Evolutionary conservation across 1,140 invertebrate species (phyloP).

Genomic region (Drosophila orosa): DNA sequence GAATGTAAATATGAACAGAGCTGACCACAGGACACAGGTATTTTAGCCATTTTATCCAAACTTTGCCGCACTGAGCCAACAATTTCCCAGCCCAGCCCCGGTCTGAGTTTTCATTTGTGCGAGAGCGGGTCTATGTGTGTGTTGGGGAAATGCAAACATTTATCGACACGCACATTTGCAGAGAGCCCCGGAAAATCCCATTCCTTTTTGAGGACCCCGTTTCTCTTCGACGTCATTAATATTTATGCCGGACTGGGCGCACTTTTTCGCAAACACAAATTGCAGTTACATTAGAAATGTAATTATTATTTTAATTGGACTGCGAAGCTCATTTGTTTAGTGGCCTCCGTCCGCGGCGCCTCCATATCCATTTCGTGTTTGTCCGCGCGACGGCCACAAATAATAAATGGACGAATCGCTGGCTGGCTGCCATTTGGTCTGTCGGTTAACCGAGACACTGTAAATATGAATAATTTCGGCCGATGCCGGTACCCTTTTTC

Average conservation of each 20-base stretch:
- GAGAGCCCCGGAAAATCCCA: slow-evolving; percentile 19
- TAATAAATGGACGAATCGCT: slow-evolving; percentile 70
- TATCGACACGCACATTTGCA: slow-evolving; percentile 76
- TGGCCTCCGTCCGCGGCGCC: background rate
- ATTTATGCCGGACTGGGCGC: slow-evolving; percentile 66
- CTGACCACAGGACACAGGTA: slow-evolving; percentile 67
- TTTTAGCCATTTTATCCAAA: slow-evolving; percentile 67
- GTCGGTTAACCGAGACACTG: slow-evolving; percentile 66
- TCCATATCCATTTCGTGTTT: slow-evolving; percentile 23
- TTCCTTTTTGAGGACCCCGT: slow-evolving; percentile 13
- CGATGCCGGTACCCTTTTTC: slow-evolving; percentile 10
- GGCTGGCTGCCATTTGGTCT: slow-evolving; percentile 57
- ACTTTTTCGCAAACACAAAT: slow-evolving; percentile 67
- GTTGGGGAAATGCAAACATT: slow-evolving; percentile 75
- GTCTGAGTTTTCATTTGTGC: slow-evolving; percentile 32
- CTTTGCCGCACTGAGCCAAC: slow-evolving; percentile 50
- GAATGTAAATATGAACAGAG: slow-evolving; percentile 79
- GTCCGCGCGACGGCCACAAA: slow-evolving; percentile 55
- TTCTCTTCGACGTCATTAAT: slow-evolving; percentile 72
- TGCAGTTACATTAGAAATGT: slow-evolving; percentile 81
- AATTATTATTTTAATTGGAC: slow-evolving; percentile 83
- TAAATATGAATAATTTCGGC: slow-evolving; percentile 75
- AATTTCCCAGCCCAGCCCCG: slow-evolving; percentile 12
- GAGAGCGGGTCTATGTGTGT: slow-evolving; percentile 13
- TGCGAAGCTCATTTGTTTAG: slow-evolving; percentile 69